phyloP scores from a whole-genome alignment of 2,888 invertebrate species.

The Mesorhabditis spiculigera region DNA sequence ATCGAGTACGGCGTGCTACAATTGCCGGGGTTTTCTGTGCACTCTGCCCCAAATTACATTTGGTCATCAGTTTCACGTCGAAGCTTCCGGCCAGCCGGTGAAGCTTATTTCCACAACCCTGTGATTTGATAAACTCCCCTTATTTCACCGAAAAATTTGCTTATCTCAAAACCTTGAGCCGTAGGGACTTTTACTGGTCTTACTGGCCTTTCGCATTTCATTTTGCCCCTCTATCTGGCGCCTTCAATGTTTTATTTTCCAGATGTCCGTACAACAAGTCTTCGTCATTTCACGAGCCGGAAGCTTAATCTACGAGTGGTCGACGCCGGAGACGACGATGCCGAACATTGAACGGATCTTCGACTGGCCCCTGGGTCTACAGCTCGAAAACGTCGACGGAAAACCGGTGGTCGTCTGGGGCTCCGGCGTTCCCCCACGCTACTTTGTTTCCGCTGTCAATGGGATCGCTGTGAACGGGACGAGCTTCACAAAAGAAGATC shows the following conservation, averaged over 20 bases:
- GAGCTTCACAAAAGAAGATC: slow-evolving; percentile 28
- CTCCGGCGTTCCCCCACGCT: slow-evolving; percentile 66
- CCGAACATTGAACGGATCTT: slow-evolving; percentile 34
- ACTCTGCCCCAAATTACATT: no score
- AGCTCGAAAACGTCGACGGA: slow-evolving; percentile 64
- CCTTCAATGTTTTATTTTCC: neutral
- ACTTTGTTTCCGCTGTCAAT: slow-evolving; percentile 36
- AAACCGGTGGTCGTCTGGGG: slow-evolving; percentile 70
- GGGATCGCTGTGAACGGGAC: slow-evolving; percentile 31
- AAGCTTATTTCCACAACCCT: no score
- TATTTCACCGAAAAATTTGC: no score
- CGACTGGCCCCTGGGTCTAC: slow-evolving; percentile 66
- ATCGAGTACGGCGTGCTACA: no score
- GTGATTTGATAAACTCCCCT: no score
- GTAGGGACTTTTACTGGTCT: no score
- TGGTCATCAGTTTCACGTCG: no score
- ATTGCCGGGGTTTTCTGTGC: no score
- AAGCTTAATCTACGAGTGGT: slow-evolving; percentile 92
- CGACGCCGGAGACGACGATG: slow-evolving; percentile 66
- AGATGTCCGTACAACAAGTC: slow-evolving; percentile 90
- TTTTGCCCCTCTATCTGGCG: no score
- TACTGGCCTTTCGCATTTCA: no score
- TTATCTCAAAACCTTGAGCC: no score
- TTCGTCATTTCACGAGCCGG: slow-evolving; percentile 97
- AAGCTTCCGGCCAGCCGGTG: no score